Base-by-base conservation (phyloP, 53 echinoderm and acorn worm genomes). In the Astropecten irregularis region DNA sequence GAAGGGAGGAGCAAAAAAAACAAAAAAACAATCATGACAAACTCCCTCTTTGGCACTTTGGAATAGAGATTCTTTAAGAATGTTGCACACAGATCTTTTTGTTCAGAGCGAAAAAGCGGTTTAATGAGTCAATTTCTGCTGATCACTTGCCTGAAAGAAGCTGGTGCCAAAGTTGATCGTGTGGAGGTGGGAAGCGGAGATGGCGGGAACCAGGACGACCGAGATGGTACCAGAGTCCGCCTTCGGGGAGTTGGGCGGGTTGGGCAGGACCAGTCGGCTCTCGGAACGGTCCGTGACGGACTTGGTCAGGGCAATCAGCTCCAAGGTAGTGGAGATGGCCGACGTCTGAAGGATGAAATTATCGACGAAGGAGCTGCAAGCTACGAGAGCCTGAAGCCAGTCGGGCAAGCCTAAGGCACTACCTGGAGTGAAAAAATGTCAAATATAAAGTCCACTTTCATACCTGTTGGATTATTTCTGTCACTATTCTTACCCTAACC, bases 241-340 rank as follows among this genome's bases (percentile, higher is more conserved):
- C 54, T 89, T 87, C 13, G 99, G 99, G 8, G 90, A 92, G 64
- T 92, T 94, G n/a, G 97, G 99, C 14, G 99, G 99, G 77, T 93
- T 96, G 39, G 99, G 93, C 42, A 92, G 84, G 18, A 99, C 92
- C 73, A 99, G 90, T 66, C 84, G 86, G 22, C 54, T 79, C 9
- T 60, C 61, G 1, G 79, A 79, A 11, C 79, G 70, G 55, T 63
- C 82, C 4, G 88, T 85, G 34, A 99, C 99, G 3, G 99, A 97
- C 63, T 90, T 95, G 64, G 99, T 99, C 72, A 95, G 60, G 13
- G 90, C 90, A 15, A 99, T 99, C 50, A 99, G 86, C 55, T 99
- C 99, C 60, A 99, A 63, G 59, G 88, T 86, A 20, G 99, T 99
- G 52, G 90, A 89, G 60, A 91, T 86, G 38, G 94, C 92, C 39